Base-by-base conservation (phyloP, 2,888 invertebrate species). In the Scotopteryx bipunctaria region DNA sequence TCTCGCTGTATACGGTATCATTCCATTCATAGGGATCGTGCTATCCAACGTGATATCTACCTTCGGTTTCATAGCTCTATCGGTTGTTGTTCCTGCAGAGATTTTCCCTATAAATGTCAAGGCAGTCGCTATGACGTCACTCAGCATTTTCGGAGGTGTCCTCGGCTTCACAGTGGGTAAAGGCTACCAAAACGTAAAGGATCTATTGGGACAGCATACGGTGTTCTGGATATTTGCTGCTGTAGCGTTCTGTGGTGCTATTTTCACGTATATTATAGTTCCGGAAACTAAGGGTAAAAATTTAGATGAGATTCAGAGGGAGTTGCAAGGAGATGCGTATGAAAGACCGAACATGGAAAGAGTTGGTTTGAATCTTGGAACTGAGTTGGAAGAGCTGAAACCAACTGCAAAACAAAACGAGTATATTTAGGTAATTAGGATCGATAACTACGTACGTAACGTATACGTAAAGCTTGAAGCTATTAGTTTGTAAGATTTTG, bases 201-300 rank as follows among this genome's bases (percentile, higher is more conserved):
- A 90, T 42, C 57, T 61, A 3, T 69, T 71, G 6, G 91, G 90
- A 0, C 75, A 87, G 41, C 81, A 83, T 38, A 68, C 81, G 3
- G 78, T 86, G 5, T 92, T 91, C 58, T 81, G 80, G 61, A 80
- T 87, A 61, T 92, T 88, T 58, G 81, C 87, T 0, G 41, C 63
- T 0, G 78, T 86, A 4, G 80, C 86, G n/a, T 76, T 87, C 35
- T 55, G 78, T 2, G 91, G 91, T 0, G 71, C 83, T 5, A 46
- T 76, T 3, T 91, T 91, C 51, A 81, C 85, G 8, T 60, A 71
- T 13, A 69, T 81, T n/a, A 33, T 77, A 21, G 84, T 92, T 0
- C 91, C 89, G 2, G 92, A 92, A 64, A 92, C 92, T 0, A 91
- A 86, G 51, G 90, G 91, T 0, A 91, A 89, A 57, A 81, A 85